A percentile compares a stretch with the other conserved stretches of the same genome.
phyloP scores from a whole-genome alignment of 1,140 invertebrate species.

The Oreohelix idahoensis region DNA sequence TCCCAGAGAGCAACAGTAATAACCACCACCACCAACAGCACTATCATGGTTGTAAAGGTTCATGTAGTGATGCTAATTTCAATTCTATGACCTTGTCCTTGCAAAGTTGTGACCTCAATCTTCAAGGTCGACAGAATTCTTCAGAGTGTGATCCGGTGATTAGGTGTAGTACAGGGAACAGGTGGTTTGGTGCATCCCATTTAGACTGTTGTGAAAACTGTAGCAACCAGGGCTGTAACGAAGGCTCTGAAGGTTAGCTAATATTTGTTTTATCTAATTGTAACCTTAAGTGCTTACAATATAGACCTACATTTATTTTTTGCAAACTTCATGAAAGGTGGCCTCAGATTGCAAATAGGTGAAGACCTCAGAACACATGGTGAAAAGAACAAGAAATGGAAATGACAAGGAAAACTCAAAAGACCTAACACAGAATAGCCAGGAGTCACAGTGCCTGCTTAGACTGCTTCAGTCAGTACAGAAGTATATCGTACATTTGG shows the following conservation, averaged over 20 bases:
- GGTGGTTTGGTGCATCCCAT: neutral
- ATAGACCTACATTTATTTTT: no score
- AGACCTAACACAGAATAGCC: no score
- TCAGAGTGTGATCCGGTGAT: neutral
- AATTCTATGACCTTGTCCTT: conserved; percentile 34
- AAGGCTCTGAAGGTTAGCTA: conserved; percentile 65
- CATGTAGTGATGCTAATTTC: conserved; percentile 34
- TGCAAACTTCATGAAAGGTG: no score
- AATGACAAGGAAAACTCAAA: no score
- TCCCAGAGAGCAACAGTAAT: conserved; percentile 32
- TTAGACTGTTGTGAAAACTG: conserved; percentile 67
- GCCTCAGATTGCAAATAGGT: no score
- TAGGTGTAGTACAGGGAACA: neutral
- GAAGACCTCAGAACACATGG: no score
- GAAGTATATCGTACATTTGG: no score
- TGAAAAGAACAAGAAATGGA: no score
- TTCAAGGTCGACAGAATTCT: conserved; percentile 2
- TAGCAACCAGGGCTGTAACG: conserved; percentile 68
- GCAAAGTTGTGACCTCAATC: conserved; percentile 26
- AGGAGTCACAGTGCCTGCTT: no score
- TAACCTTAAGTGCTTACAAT: no score
- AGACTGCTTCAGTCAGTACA: no score
- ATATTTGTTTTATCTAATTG: no score
- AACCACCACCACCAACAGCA: neutral
- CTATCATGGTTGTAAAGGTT: neutral